Percentiles rank a stretch among this genome's conserved stretches.
These are phyloP conservation scores for Petroica traversi DNA, from an alignment of 2,113 vertebrate species.

Conservation along the genomic window DNA sequence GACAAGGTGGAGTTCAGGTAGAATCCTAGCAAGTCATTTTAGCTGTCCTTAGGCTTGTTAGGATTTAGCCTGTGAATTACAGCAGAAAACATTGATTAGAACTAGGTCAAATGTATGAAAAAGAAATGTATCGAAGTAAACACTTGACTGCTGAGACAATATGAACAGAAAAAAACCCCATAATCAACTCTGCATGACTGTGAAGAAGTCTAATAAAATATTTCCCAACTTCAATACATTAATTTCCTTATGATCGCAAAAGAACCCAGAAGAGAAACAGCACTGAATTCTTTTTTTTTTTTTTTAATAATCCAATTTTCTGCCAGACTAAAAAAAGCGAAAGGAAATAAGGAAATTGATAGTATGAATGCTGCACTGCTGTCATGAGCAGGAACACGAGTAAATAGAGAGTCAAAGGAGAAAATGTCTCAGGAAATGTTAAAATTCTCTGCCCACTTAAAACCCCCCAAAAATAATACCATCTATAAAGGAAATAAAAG, in stretches of 20 bases:
- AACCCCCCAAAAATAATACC: neutral
- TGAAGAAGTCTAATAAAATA: neutral
- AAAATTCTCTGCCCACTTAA: neutral
- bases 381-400: neutral
- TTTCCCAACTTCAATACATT: neutral
- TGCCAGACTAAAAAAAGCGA: neutral
- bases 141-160: slow-evolving; percentile 13
- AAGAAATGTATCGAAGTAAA: slow-evolving; percentile 31
- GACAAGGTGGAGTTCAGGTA: neutral
- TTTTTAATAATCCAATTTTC: neutral
- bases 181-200: neutral
- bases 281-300: neutral
- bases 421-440: neutral
- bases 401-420: neutral
- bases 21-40: slow-evolving; percentile 17
- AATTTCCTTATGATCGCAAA: neutral
- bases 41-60: neutral
- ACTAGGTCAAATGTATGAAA: slow-evolving; percentile 64
- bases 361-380: neutral
- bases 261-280: neutral
- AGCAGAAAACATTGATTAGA: slow-evolving; percentile 30
- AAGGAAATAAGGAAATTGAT: neutral
- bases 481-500: neutral
- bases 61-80: slow-evolving; percentile 51
- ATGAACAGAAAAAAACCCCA: neutral